Base-by-base conservation (phyloP, 2,888 invertebrate species). In the Labia minor region DNA sequence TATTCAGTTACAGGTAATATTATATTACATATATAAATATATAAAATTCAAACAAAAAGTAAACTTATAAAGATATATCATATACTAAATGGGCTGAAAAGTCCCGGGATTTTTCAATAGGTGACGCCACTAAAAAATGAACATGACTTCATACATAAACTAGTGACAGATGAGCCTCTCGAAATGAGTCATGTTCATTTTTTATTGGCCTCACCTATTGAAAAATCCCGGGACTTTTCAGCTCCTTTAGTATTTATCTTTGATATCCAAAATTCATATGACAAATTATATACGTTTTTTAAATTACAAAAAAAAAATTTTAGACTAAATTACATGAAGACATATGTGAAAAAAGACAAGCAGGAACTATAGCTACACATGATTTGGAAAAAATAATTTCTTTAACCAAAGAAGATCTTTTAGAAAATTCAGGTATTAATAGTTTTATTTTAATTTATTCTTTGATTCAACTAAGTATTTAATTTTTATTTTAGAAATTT, bases 331-430 rank as follows among this genome's bases (percentile, higher is more conserved):
- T 89, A 21, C 89, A 89, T 72, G 88, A 89, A 70, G 83, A 84
- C 0, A 78, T 90, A 10, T 92, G 92, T 75, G 86, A 88, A 66
- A 90, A 90, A 74, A 80, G 92, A 71, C 88, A 87, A 72, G 78
- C 81, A 0, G 89, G 90, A 0, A 91, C 92, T 0, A 88, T 92
- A 68, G 92, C 92, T 1, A 92, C 92, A 0, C 93, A 93, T 76
- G 92, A 92, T 75, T 77, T 89, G 70, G 69, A 63, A 33, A 33
- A 61, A 16, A 14, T 69, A 8, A 49, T 49, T 49, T 49, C 49
- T 49, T n/a, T 49, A 14, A 16, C n/a, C 3, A 49, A 16, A 4
- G 2, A 4, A 49, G 16, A n/a, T 49, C 49, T 3, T 8, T n/a
- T 3, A 49, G 33, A 33, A 8, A n/a, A 11, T 8, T 16, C 49